Percentiles rank a stretch among this genome's conserved stretches.
Conservation (phyloP, 2,113 vertebrate genomes). For the Melanocharis versteri region DNA sequence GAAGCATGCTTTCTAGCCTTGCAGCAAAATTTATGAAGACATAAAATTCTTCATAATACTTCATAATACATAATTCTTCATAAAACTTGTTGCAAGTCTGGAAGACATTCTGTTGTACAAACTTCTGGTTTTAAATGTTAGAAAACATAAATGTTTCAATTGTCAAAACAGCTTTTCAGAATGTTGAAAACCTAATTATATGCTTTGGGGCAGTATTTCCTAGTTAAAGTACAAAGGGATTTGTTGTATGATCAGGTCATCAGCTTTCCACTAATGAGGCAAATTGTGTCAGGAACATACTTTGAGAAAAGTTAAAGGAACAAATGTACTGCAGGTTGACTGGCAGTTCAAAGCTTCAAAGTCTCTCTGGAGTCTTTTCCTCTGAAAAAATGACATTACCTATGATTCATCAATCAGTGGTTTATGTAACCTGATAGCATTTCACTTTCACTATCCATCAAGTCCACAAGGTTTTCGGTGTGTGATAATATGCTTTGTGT, state of each 20-base stretch:
- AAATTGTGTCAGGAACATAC: background rate
- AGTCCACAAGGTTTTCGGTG: background rate
- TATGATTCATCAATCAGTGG: slow-evolving; percentile 59
- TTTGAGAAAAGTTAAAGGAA: background rate
- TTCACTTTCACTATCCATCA: slow-evolving; percentile 12
- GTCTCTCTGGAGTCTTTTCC: slow-evolving; percentile 23
- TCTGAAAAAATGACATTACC: slow-evolving; percentile 23
- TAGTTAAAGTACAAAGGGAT: background rate
- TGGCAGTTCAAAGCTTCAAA: slow-evolving; percentile 45
- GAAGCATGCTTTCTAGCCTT: background rate
- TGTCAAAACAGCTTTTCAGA: background rate
- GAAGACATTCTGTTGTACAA: background rate
- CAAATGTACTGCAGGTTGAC: slow-evolving; percentile 15
- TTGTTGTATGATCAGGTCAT: background rate
- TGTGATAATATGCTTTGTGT: background rate
- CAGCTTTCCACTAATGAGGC: background rate
- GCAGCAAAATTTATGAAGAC: background rate
- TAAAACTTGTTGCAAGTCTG: background rate
- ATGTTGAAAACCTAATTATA: background rate
- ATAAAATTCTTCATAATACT: background rate
- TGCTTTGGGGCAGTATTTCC: background rate
- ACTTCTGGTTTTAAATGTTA: background rate
- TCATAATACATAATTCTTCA: too few species aligned
- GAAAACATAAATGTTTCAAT: background rate
- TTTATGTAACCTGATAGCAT: slow-evolving; percentile 55